phyloP scores from a whole-genome alignment of 2,113 vertebrate species.

The Malurus melanocephalus region DNA sequence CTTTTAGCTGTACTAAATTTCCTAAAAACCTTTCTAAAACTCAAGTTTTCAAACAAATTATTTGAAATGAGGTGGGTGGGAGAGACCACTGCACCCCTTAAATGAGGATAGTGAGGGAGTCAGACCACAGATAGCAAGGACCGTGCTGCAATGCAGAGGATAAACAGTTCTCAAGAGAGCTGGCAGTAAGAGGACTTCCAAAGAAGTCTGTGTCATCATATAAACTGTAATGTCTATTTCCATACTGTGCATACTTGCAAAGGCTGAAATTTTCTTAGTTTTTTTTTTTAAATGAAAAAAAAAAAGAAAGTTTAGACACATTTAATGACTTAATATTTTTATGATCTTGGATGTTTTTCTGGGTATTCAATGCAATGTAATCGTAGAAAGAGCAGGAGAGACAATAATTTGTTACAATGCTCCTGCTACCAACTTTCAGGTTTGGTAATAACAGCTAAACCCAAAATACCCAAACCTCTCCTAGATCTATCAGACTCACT shows the following conservation, averaged over 20 bases:
- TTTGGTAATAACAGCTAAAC: not conserved
- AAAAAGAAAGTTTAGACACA: not conserved
- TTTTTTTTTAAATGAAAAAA: not conserved
- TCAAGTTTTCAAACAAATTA: not conserved
- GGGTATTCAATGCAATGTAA: not conserved
- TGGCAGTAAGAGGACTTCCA: not conserved
- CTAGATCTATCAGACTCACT: not conserved
- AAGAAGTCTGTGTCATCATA: not conserved
- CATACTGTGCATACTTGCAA: not conserved
- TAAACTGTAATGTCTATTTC: not conserved
- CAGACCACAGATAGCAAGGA: not conserved
- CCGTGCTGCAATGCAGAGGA: not conserved
- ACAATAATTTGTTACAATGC: not conserved
- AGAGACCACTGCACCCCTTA: rapidly evolving
- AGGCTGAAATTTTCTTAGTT: not conserved
- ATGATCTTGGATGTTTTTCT: not conserved
- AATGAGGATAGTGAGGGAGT: not conserved
- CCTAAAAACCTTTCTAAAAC: not conserved
- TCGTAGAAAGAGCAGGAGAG: not conserved
- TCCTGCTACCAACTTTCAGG: not conserved
- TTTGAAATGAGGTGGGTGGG: not conserved
- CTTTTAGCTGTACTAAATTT: not conserved
- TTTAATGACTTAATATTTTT: not conserved
- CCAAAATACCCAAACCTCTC: not conserved
- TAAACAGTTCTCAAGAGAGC: not conserved